Evolutionary conservation across 1,140 invertebrate genomes (phyloP).

Genomic region (Nomia melanderi): DNA sequence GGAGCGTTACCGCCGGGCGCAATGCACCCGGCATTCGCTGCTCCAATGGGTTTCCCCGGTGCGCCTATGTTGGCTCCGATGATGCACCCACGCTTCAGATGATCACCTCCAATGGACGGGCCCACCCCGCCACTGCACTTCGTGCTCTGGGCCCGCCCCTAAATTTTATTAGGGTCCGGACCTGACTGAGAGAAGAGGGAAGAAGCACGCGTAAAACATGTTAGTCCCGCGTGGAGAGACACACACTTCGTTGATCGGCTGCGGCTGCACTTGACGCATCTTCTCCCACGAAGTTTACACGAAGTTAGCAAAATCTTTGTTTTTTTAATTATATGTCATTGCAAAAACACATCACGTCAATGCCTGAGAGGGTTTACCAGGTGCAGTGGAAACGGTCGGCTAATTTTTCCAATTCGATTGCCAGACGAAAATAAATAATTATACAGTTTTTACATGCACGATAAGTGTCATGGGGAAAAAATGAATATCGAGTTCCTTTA

Average conservation of each 20-base stretch:
- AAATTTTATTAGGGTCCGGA: constrained; percentile 69
- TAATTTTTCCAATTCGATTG: constrained; percentile 11
- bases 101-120: constrained; percentile 84
- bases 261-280: constrained; percentile 58
- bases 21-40: constrained; percentile 84
- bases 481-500: constrained; percentile 9
- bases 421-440: constrained; percentile 2
- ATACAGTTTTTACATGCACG: neutral
- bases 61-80: constrained; percentile 84
- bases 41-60: constrained; percentile 84
- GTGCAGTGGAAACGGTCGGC: constrained; percentile 61
- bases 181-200: constrained; percentile 60
- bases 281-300: constrained; percentile 65
- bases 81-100: constrained; percentile 90
- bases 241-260: constrained; percentile 53
- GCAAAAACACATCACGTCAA: constrained; percentile 55
- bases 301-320: constrained; percentile 76
- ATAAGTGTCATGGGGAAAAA: neutral
- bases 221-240: constrained; percentile 41
- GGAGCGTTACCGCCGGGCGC: constrained; percentile 85
- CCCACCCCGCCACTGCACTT: constrained; percentile 79
- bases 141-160: constrained; percentile 81
- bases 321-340: constrained; percentile 55
- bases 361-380: constrained; percentile 54
- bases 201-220: constrained; percentile 50